Evolutionary conservation across 2,888 invertebrate genomes (phyloP).

Genomic region (Plebejus anna): DNA sequence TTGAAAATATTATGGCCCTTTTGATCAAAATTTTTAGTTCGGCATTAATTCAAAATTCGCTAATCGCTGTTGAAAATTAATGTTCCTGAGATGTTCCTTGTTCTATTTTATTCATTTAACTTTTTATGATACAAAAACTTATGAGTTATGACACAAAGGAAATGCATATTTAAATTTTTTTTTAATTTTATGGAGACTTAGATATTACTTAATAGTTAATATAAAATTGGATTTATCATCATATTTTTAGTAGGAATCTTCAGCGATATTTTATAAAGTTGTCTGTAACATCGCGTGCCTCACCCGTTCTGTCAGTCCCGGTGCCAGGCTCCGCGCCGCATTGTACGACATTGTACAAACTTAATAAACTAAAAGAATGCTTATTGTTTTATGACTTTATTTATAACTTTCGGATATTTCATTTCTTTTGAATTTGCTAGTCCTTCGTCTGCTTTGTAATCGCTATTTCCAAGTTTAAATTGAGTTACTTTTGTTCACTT

Average conservation of each 20-base stretch:
- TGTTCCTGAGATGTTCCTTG: no score
- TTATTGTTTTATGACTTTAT: slow-evolving; percentile 7
- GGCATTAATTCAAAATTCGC: no score
- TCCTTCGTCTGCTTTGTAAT: background rate
- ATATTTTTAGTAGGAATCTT: background rate
- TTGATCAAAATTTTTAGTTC: no score
- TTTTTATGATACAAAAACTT: no score
- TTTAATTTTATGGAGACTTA: no score
- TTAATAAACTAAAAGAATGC: slow-evolving; percentile 16
- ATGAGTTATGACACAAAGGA: no score
- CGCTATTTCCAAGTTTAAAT: background rate
- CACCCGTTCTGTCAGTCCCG: slow-evolving; percentile 44
- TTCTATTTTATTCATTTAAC: no score
- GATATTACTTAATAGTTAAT: no score
- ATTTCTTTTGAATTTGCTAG: background rate
- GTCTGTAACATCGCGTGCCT: slow-evolving; percentile 62
- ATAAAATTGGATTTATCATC: background rate
- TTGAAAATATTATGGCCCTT: background rate
- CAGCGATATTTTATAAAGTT: slow-evolving; percentile 40
- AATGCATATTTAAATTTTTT: no score
- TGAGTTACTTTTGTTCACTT: background rate
- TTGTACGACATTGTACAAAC: slow-evolving; percentile 51
- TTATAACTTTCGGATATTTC: background rate
- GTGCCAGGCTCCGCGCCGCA: slow-evolving; percentile 61
- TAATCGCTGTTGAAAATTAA: no score